phyloP scores from a whole-genome alignment of 2,113 vertebrate genomes.

The Saguinus midas region DNA sequence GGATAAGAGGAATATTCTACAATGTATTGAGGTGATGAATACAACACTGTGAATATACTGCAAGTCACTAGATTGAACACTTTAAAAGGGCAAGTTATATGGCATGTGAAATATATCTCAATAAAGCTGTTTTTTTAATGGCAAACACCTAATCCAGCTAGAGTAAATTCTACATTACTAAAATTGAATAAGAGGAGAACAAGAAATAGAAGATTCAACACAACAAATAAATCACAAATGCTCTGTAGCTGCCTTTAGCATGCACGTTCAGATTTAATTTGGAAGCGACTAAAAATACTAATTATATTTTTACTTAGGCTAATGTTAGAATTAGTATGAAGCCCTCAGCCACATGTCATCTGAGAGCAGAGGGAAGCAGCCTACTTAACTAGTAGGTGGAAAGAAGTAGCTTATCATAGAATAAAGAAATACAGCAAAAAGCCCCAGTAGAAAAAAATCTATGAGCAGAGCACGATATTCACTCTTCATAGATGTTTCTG shows the following conservation, averaged over 20 bases:
- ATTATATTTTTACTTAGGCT: conserved; percentile 47
- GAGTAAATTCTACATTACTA: not conserved
- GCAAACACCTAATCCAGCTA: not conserved
- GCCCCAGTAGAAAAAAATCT: not conserved
- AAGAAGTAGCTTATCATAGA: not conserved
- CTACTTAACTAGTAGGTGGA: not conserved
- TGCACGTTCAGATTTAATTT: not conserved
- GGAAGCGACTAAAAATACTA: conserved; percentile 45
- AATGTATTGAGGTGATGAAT: not conserved
- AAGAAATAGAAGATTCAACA: not conserved
- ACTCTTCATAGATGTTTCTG: not conserved
- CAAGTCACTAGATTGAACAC: not conserved
- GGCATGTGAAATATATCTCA: not conserved
- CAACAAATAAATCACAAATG: not conserved
- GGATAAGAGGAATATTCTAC: not conserved
- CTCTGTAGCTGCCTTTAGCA: not conserved
- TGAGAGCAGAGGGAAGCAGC: not conserved
- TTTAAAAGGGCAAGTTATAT: not conserved
- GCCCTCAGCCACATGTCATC: not conserved
- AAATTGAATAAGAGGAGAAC: not conserved
- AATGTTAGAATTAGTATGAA: conserved; percentile 52
- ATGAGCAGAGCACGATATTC: not conserved
- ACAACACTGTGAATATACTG: not conserved
- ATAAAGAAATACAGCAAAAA: not conserved
- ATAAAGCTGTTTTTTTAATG: not conserved